A percentile compares a stretch with the other conserved stretches of the same genome.
phyloP scores from a whole-genome alignment of 2,113 vertebrate genomes.

The Muntiacus reevesi region DNA sequence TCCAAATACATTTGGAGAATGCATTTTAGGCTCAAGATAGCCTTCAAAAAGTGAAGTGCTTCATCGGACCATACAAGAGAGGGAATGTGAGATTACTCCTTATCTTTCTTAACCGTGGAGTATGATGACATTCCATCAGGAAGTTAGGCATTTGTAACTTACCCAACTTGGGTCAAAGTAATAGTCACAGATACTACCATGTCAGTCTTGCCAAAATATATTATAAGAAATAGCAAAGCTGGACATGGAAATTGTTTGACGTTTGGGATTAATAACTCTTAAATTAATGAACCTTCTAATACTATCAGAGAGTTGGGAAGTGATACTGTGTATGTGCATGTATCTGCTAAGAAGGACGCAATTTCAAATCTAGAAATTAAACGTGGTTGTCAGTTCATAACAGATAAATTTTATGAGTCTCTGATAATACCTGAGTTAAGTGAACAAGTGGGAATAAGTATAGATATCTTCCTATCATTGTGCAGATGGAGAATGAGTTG shows the following conservation, averaged over 20 bases:
- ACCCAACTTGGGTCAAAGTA: background rate
- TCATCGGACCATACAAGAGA: background rate
- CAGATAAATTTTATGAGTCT: background rate
- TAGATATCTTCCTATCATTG: slow-evolving; percentile 48
- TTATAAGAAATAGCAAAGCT: background rate
- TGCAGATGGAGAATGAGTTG: slow-evolving; percentile 82
- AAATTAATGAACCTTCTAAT: slow-evolving; percentile 27
- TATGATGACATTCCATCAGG: background rate
- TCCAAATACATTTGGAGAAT: background rate
- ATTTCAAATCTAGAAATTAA: slow-evolving; percentile 27
- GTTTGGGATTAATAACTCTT: background rate
- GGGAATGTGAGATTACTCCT: background rate
- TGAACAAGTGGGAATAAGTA: slow-evolving; percentile 23
- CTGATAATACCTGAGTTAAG: background rate
- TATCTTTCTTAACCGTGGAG: background rate
- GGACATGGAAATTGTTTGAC: background rate
- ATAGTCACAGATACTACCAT: background rate
- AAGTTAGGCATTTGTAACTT: background rate
- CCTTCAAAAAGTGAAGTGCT: background rate
- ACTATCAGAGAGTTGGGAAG: background rate
- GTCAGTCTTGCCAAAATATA: background rate
- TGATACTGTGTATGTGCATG: background rate
- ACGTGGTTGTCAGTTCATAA: background rate
- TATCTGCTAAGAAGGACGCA: background rate
- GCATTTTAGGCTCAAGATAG: background rate